Evolutionary conservation across 1,140 invertebrate species (phyloP).

Genomic region (Cherax destructor): DNA sequence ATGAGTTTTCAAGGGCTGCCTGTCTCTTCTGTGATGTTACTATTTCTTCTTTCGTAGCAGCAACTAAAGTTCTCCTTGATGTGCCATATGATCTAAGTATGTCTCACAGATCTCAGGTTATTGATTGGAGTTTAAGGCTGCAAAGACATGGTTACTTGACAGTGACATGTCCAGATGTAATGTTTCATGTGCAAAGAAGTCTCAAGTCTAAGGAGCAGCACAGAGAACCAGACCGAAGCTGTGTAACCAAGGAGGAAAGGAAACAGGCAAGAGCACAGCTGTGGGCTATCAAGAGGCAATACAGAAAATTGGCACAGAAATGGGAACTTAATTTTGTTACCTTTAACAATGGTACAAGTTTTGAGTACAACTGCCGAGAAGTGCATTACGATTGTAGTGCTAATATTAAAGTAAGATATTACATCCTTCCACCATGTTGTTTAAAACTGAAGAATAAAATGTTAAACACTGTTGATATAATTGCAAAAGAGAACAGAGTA

Average conservation of each 20-base stretch:
- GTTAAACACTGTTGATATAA: conserved; percentile 52
- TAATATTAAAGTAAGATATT: conserved; percentile 57
- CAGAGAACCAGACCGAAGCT: conserved; percentile 31
- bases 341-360: conserved; percentile 63
- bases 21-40: conserved; percentile 71
- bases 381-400: conserved; percentile 67
- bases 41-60: conserved; percentile 53
- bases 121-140: conserved; percentile 67
- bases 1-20: conserved; percentile 59
- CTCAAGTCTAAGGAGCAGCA: conserved; percentile 23
- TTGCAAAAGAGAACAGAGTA: conserved; percentile 62
- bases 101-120: conserved; percentile 36
- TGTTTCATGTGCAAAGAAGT: conserved; percentile 49
- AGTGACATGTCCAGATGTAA: conserved; percentile 68
- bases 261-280: conserved; percentile 50
- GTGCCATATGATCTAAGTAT: conserved; percentile 49
- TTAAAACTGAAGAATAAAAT: conserved; percentile 67
- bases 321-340: conserved; percentile 62
- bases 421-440: conserved; percentile 68
- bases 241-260: conserved; percentile 61
- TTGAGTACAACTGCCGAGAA: conserved; percentile 68
- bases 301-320: conserved; percentile 65
- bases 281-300: conserved; percentile 56
- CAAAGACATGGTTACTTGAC: conserved; percentile 54
- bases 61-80: conserved; percentile 54